Evolutionary conservation across 2,888 invertebrate genomes (phyloP).

Genomic region (Tanypteryx hageni): DNA sequence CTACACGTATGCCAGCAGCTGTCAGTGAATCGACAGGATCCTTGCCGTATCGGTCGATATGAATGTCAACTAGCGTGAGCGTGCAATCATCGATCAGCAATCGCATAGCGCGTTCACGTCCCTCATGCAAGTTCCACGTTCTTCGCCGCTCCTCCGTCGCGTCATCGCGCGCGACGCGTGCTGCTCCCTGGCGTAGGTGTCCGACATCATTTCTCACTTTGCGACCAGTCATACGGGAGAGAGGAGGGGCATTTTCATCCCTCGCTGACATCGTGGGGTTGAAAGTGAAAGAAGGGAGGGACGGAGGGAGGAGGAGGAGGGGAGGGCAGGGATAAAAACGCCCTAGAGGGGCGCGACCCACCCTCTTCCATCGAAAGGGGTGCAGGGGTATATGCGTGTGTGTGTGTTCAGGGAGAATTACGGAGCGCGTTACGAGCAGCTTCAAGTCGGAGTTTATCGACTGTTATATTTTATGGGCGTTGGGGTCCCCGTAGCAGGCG

Average conservation of each 20-base stretch:
- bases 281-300: too few relatives aligned
- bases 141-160: neutral
- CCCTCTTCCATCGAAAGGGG: constrained; percentile 23
- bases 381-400: neutral
- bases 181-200: constrained; percentile 16
- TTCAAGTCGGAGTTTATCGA: constrained; percentile 44
- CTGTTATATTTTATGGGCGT: constrained; percentile 59
- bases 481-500: neutral
- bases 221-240: neutral
- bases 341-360: neutral
- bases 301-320: neutral
- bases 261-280: too few relatives aligned
- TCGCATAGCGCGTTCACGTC: too few relatives aligned
- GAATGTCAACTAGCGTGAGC: too few relatives aligned
- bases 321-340: neutral
- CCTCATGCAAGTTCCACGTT: neutral
- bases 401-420: constrained; percentile 49
- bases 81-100: too few relatives aligned
- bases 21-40: too few relatives aligned
- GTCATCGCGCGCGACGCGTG: neutral
- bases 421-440: constrained; percentile 41
- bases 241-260: too few relatives aligned
- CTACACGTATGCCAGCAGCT: too few relatives aligned
- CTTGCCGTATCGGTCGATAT: too few relatives aligned
- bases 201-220: neutral